These are phyloP conservation scores for Hycleus phaleratus DNA, from an alignment of 1,140 invertebrate species.

Conservation along the genomic window DNA sequence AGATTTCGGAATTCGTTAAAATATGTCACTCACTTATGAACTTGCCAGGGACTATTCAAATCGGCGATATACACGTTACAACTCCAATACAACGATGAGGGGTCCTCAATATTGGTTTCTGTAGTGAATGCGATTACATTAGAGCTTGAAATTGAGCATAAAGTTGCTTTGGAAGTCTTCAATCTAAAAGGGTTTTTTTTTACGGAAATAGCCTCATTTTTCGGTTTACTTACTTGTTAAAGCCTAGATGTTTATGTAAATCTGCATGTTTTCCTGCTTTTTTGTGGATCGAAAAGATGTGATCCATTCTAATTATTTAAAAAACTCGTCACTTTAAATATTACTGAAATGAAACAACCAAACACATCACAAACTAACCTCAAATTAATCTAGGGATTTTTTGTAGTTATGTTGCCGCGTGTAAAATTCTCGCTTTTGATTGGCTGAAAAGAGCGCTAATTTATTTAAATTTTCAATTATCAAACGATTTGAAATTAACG, in stretches of 20 bases:
- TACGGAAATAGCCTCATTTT: slow-evolving; percentile 3
- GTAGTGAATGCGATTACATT: slow-evolving; percentile 79
- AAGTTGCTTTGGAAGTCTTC: slow-evolving; percentile 22
- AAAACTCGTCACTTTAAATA: no score
- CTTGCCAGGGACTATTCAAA: slow-evolving; percentile 76
- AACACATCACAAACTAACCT: no score
- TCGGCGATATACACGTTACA: slow-evolving; percentile 81
- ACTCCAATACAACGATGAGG: slow-evolving; percentile 57
- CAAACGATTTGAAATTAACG: no score
- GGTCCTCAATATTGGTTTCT: slow-evolving; percentile 59
- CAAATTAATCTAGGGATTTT: no score
- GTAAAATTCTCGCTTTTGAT: no score
- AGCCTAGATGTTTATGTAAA: slow-evolving; percentile 23
- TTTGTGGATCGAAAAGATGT: slow-evolving; percentile 34
- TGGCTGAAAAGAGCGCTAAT: no score
- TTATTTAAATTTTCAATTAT: no score
- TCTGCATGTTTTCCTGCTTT: slow-evolving; percentile 26
- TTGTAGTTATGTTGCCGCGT: no score
- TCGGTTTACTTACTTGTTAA: slow-evolving; percentile 23
- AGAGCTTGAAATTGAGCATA: slow-evolving; percentile 65
- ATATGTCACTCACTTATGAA: slow-evolving; percentile 53
- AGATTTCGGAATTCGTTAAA: neutral
- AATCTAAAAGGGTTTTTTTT: slow-evolving; percentile 18
- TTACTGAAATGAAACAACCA: no score
- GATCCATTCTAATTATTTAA: slow-evolving; percentile 26